Percentiles rank a stretch among this genome's conserved stretches.
Conservation (phyloP, 2,888 invertebrate genomes). For the Calameuta idolon region DNA sequence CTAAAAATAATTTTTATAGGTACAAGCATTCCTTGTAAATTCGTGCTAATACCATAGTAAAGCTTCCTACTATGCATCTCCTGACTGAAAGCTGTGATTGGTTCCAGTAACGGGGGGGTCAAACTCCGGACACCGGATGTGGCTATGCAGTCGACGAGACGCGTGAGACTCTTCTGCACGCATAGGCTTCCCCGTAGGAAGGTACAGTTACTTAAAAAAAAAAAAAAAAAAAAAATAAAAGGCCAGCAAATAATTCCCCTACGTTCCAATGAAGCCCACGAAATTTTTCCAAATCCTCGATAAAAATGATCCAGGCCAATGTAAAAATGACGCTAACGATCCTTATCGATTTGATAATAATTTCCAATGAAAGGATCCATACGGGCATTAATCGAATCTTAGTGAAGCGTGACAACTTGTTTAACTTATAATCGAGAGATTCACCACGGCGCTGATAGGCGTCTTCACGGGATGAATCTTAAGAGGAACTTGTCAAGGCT, state of each 20-base stretch:
- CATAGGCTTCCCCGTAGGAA: background rate
- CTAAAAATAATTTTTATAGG: background rate
- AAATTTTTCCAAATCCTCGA: background rate
- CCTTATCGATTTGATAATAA: background rate
- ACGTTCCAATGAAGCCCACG: background rate
- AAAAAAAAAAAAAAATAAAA: background rate
- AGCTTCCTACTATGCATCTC: no score
- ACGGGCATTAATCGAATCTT: background rate
- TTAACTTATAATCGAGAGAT: background rate
- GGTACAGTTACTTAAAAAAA: slow-evolving; percentile 7
- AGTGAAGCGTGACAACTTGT: background rate
- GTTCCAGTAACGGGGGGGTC: slow-evolving; percentile 24
- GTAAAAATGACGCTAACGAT: background rate
- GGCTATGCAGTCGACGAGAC: slow-evolving; percentile 48
- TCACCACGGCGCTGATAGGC: background rate
- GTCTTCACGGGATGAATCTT: background rate
- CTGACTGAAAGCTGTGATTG: background rate
- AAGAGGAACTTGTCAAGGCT: background rate
- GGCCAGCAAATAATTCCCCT: background rate
- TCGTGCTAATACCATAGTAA: background rate
- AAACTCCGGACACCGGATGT: slow-evolving; percentile 51
- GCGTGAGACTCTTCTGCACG: slow-evolving; percentile 47
- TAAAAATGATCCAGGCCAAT: background rate
- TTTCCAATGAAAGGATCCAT: background rate
- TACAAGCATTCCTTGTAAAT: background rate